Evolutionary conservation across 35 echinoderm and acorn worm genomes (phyloP), one percentile per base, ranked within the genome.

Genomic region (Stichopus chloronotus): DNA sequence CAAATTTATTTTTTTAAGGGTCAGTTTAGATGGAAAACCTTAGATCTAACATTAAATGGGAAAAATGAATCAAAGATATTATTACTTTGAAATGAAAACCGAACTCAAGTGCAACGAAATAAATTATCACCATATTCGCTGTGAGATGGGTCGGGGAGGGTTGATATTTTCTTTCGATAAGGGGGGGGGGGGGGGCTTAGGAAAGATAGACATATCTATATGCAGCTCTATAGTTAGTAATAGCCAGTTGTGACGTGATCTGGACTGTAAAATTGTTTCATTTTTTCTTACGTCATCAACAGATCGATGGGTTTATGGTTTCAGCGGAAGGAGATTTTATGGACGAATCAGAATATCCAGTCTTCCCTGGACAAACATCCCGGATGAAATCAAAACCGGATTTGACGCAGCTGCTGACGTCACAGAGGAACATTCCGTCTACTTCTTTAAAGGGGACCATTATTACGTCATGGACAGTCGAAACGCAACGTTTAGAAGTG

Each of bases 241-340:
- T 43, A 43, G 30, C 30, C 30, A 43, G 0, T 43, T 43, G 30
- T 43, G 30, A 43, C 30, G 30, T 43, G 30, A 43, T 43, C 30
- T 43, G 30, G 30, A 43, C 30, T 43, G 30, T 43, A 1, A 43
- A 43, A 43, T 43, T 43, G 30, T 43, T 43, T 43, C 30, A 43
- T 43, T 61, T 74, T 74, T 74, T 17, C 22, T 22, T 74, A 6
- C 22, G 17, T 74, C 19, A 20, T 74, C 52, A 7, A 22, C 52
- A 85, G 82, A 60, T 85, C 8, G 3, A 0, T 85, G 82, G 82
- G 82, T 85, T n/a, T 85, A 85, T 53, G 82, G 54, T n/a, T 85
- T 58, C 55, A 17, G 3, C 6, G 9, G 82, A 58, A 55, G 4
- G 6, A 58, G 3, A 5, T 58, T 85, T 19, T 85, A 53, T 58